A percentile compares a stretch with the other conserved stretches of the same genome.
phyloP scores from a whole-genome alignment of 2,113 vertebrate genomes.

The Chauna torquata region DNA sequence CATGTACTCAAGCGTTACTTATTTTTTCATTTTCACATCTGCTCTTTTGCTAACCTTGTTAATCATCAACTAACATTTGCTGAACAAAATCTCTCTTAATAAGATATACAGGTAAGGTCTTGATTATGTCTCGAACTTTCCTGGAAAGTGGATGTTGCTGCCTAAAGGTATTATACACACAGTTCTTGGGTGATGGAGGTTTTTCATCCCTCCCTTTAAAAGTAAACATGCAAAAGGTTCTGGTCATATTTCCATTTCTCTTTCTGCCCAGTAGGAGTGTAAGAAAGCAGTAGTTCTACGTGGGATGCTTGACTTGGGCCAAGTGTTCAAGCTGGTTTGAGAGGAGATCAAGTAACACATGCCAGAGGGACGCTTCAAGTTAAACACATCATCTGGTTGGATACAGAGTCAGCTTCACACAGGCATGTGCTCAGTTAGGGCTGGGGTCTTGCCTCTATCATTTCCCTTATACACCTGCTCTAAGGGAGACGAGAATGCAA shows the following conservation, averaged over 20 bases:
- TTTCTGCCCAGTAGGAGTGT: conserved; percentile 11
- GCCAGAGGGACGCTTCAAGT: neutral
- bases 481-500: neutral
- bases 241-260: conserved; percentile 18
- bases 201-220: neutral
- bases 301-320: neutral
- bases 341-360: neutral
- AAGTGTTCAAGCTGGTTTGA: neutral
- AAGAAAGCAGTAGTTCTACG: conserved; percentile 34
- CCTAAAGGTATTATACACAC: neutral
- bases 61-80: neutral
- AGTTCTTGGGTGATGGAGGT: neutral
- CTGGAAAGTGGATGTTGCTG: conserved; percentile 11
- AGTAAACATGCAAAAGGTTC: conserved; percentile 34
- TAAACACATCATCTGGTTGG: neutral
- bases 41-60: neutral
- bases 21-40: neutral
- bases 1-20: neutral
- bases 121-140: neutral
- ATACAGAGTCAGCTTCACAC: neutral
- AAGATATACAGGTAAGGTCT: neutral
- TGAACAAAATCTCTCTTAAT: conserved; percentile 5
- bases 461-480: neutral
- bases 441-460: neutral
- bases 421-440: neutral